These are phyloP conservation scores for Cottoperca gobio DNA, from an alignment of 2,797 vertebrate genomes.

Conservation along the genomic window DNA sequence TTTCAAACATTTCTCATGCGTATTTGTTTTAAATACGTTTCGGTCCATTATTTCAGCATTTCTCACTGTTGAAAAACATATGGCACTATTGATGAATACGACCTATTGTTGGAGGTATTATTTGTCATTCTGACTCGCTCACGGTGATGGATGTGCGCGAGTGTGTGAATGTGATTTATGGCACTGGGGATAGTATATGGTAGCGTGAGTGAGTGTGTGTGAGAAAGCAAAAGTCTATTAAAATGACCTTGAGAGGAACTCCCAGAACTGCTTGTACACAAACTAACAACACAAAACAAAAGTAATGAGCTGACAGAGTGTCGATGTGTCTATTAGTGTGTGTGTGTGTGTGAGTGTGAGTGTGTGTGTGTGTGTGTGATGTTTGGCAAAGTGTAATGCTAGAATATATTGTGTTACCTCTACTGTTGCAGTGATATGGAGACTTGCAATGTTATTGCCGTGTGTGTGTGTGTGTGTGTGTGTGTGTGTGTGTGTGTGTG, in stretches of 20 bases:
- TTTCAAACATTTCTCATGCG: slow-evolving; percentile 52
- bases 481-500: slow-evolving; percentile 14
- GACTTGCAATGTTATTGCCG: slow-evolving; percentile 14
- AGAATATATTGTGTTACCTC: neutral
- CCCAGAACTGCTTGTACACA: slow-evolving; percentile 31
- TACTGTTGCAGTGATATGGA: neutral
- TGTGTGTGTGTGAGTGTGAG: no score
- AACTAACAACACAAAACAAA: slow-evolving; percentile 53
- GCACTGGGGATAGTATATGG: slow-evolving; percentile 29
- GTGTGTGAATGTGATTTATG: slow-evolving; percentile 70
- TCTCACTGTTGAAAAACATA: slow-evolving; percentile 60
- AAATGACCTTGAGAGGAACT: slow-evolving; percentile 74
- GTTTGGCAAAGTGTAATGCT: slow-evolving; percentile 16
- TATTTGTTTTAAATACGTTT: slow-evolving; percentile 61
- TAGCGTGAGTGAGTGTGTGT: slow-evolving; percentile 49
- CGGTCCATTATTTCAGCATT: slow-evolving; percentile 57
- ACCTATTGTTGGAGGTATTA: slow-evolving; percentile 67
- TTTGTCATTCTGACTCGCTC: slow-evolving; percentile 71
- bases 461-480: neutral
- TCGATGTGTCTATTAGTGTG: slow-evolving; percentile 23
- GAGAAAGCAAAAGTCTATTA: slow-evolving; percentile 67
- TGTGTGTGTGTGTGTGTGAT: no score
- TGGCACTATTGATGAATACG: slow-evolving; percentile 71
- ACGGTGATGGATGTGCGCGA: slow-evolving; percentile 70
- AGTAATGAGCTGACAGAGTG: slow-evolving; percentile 32